Conservation (phyloP, 2,113 vertebrate species). For the Entomyzon cyanotis region DNA sequence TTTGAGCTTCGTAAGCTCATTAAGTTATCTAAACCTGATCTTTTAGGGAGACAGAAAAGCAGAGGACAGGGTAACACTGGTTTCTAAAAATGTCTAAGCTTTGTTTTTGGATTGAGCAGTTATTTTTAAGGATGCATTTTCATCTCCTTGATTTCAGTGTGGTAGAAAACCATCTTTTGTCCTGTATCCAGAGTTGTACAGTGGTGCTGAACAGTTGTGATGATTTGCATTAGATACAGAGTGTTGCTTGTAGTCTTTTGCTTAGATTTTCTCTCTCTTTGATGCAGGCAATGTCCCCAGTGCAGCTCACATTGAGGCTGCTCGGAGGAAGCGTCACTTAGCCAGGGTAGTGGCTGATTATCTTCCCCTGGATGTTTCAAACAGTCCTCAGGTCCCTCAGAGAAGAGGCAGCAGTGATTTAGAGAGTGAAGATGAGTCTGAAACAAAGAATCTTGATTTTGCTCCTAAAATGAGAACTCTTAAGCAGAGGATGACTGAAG, state of each 20-base stretch:
- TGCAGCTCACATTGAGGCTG: constrained; percentile 72
- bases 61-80: neutral
- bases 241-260: neutral
- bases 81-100: neutral
- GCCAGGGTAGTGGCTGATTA: constrained; percentile 78
- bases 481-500: constrained; percentile 83
- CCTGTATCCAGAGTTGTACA: neutral
- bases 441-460: constrained; percentile 82
- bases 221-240: neutral
- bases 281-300: constrained; percentile 77
- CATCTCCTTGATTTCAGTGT: neutral
- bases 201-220: neutral
- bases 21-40: neutral
- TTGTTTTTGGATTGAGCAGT: neutral
- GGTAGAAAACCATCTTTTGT: neutral
- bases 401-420: constrained; percentile 48
- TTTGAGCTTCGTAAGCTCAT: neutral
- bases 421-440: constrained; percentile 77
- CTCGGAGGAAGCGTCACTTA: constrained; percentile 74
- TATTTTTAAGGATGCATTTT: neutral
- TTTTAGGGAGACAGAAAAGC: neutral
- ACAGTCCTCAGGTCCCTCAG: constrained; percentile 17
- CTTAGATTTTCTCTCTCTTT: neutral
- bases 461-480: constrained; percentile 79
- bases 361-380: constrained; percentile 75